A percentile compares a stretch with the other conserved stretches of the same genome.
These are phyloP conservation scores for Okapia johnstoni DNA, from an alignment of 2,113 vertebrate species.

Conservation along the genomic window DNA sequence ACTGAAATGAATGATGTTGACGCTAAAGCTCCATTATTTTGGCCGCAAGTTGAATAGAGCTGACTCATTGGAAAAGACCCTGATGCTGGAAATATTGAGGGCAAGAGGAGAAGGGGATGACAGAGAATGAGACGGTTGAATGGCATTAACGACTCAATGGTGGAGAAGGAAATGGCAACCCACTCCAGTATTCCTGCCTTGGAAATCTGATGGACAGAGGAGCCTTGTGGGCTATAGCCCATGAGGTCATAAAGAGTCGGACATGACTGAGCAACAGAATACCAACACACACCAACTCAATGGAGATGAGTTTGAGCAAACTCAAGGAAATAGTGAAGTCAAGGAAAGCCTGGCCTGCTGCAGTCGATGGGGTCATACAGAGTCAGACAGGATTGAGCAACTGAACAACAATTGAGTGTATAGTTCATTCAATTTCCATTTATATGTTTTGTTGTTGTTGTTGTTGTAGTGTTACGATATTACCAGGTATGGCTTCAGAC, in stretches of 20 bases:
- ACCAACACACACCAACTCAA: background rate
- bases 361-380: background rate
- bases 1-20: background rate
- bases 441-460: background rate
- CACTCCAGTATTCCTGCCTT: background rate
- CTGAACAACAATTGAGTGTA: background rate
- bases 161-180: background rate
- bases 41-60: background rate
- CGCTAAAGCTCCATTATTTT: background rate
- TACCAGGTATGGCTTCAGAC: background rate
- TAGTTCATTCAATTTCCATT: background rate
- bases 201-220: background rate
- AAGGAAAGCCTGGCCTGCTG: background rate
- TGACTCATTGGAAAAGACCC: background rate
- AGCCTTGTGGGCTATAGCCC: background rate
- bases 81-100: background rate
- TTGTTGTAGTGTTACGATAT: background rate
- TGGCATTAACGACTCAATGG: fast-evolving
- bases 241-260: background rate
- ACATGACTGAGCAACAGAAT: fast-evolving
- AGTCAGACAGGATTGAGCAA: background rate
- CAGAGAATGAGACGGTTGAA: background rate
- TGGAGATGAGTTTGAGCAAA: background rate
- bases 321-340: background rate
- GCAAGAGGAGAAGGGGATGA: background rate